Evolutionary conservation across 2,888 invertebrate genomes (phyloP).

Genomic region (Netelia virgata): DNA sequence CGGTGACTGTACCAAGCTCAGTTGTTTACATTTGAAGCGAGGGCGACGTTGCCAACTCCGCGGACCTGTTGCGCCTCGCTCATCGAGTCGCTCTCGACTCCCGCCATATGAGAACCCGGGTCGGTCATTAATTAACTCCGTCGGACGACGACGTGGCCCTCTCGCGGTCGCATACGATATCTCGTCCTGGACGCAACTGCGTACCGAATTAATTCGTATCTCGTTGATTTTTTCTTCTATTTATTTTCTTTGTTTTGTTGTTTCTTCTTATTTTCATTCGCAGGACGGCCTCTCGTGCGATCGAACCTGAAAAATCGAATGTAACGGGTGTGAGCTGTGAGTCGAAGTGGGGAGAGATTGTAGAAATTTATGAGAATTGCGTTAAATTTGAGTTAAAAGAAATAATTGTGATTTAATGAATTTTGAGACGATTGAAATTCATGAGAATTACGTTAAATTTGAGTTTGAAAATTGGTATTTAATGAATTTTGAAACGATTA

Average conservation of each 20-base stretch:
- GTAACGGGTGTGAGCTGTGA: neutral
- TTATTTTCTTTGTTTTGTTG: conserved; percentile 15
- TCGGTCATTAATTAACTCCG: conserved; percentile 79
- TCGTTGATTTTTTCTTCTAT: conserved; percentile 55
- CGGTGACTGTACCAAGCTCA: conserved; percentile 79
- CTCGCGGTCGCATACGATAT: conserved; percentile 30
- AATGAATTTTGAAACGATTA: too few species aligned
- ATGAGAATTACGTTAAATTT: too few species aligned
- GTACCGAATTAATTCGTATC: conserved; percentile 74
- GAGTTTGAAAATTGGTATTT: too few species aligned
- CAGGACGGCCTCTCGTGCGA: conserved; percentile 3
- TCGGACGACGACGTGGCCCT: conserved; percentile 71
- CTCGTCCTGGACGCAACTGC: conserved; percentile 44
- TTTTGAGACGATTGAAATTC: too few species aligned
- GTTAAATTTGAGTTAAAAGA: too few species aligned
- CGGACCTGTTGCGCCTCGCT: conserved; percentile 80
- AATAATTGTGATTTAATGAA: too few species aligned
- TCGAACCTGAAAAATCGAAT: neutral
- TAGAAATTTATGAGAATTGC: too few species aligned
- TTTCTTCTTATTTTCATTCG: conserved; percentile 6
- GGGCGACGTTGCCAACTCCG: conserved; percentile 82
- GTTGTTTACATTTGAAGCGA: conserved; percentile 84
- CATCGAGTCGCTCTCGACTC: conserved; percentile 45
- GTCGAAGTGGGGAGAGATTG: neutral
- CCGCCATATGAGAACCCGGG: conserved; percentile 70